Evolutionary conservation across 2,888 invertebrate species (phyloP), one percentile per base, ranked within the genome.

Genomic region (Agrotis ipsilon): DNA sequence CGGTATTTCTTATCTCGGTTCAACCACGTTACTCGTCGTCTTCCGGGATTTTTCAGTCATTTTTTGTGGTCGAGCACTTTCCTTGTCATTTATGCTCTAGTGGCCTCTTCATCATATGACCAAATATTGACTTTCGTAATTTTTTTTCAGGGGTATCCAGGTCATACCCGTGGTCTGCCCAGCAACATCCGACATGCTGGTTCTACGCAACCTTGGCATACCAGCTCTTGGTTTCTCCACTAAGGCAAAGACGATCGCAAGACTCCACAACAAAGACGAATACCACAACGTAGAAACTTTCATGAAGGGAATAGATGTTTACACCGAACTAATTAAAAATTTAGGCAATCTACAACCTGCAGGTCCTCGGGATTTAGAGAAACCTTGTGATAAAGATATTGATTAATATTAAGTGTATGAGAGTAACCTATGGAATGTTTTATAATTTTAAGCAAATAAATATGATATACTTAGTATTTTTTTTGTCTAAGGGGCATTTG

Each of bases 181-280:
- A 2, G 94, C 93, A 0, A 91, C 92, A 0, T 87, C 93, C 0
- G 94, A 95, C 75, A 91, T 92, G 89, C 46, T 92, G 2, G 75
- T 76, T 1, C 3, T 95, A 0, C 88, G 94, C 4, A 90, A 88
- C 64, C 65, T 85, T 1, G 94, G 92, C 0, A 88, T 93, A 27
- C 93, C 93, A 6, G 93, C 93, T 0, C 66, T 94, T 0, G 94
- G 94, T 2, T 93, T 94, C 75, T 63, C 92, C 0, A 83, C 93
- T 19, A 93, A 90, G 75, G 70, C 80, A 4, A 84, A 86, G 52
- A 93, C 92, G 2, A 68, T 58, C 2, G 2, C 75, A 3, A 84
- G 82, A 43, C 3, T 89, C 0, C 94, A 94, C 58, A 84, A 65
- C 9, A 84, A 84, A 45, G 75, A 94, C 52, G 94, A 95, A 79